Percentiles rank a stretch among this genome's conserved stretches.
phyloP scores from a whole-genome alignment of 2,888 invertebrate genomes.

The Allacma fusca region DNA sequence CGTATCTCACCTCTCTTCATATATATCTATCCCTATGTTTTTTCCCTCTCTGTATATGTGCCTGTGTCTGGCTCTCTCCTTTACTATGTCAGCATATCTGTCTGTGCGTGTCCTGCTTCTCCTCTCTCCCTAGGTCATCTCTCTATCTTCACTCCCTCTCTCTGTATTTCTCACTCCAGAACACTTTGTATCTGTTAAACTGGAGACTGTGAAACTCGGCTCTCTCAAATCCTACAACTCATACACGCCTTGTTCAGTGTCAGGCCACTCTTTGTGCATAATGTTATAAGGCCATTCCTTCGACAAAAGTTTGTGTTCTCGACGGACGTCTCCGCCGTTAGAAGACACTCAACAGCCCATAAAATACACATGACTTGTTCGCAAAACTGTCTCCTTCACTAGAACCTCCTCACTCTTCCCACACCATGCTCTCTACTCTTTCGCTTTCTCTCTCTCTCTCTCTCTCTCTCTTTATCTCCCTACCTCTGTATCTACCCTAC shows the following conservation, averaged over 20 bases:
- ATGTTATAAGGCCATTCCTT: constrained; percentile 35
- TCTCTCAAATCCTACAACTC: constrained; percentile 21
- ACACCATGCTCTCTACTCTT: constrained; percentile 10
- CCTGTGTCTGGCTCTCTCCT: too few species aligned
- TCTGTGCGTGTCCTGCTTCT: too few species aligned
- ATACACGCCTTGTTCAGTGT: constrained; percentile 32
- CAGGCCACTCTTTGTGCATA: constrained; percentile 35
- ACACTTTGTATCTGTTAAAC: too few species aligned
- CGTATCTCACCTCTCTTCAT: too few species aligned
- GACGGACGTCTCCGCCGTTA: constrained; percentile 36
- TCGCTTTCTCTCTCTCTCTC: not conserved
- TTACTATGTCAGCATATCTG: too few species aligned
- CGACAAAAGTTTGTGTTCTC: constrained; percentile 38
- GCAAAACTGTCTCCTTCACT: constrained; percentile 18
- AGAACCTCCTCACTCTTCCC: not conserved
- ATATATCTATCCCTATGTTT: too few species aligned
- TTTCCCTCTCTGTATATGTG: too few species aligned
- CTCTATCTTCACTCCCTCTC: too few species aligned
- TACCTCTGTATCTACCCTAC: not conserved
- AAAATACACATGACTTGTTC: constrained; percentile 43
- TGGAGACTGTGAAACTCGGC: too few species aligned
- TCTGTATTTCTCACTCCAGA: too few species aligned
- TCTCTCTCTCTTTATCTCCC: not conserved
- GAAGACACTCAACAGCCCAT: constrained; percentile 40
- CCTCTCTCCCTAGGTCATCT: too few species aligned